A percentile compares a stretch with the other conserved stretches of the same genome.
These are phyloP conservation scores for Megalonaias nervosa DNA, from an alignment of 1,140 invertebrate genomes.

Conservation along the genomic window DNA sequence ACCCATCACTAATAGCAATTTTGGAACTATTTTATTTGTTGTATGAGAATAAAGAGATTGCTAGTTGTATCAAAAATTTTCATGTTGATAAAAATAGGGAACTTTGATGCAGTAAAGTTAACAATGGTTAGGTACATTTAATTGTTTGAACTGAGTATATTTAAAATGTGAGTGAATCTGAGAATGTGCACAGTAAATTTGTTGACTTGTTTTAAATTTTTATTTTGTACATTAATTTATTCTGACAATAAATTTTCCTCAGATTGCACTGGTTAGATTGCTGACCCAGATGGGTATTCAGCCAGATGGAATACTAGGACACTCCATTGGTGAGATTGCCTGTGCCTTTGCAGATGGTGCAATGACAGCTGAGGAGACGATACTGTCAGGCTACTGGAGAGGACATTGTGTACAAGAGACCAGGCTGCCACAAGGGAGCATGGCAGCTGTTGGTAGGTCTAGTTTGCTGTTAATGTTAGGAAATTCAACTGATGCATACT, in stretches of 20 bases:
- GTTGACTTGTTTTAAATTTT: not conserved
- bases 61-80: no score
- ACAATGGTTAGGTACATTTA: not conserved
- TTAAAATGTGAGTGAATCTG: not conserved
- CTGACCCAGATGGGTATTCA: slow-evolving; percentile 82
- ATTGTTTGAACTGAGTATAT: not conserved
- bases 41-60: no score
- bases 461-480: no score
- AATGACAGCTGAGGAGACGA: slow-evolving; percentile 91
- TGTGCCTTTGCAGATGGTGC: slow-evolving; percentile 97
- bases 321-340: slow-evolving; percentile 82
- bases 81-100: not conserved
- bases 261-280: slow-evolving; percentile 91
- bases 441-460: slow-evolving; percentile 84
- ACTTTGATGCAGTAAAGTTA: not conserved
- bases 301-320: slow-evolving; percentile 94
- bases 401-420: slow-evolving; percentile 88
- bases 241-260: slow-evolving; percentile 28
- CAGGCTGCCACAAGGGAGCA: slow-evolving; percentile 80
- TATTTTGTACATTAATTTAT: not conserved
- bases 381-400: slow-evolving; percentile 92
- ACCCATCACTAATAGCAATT: no score
- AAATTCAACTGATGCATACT: not conserved
- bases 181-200: not conserved
- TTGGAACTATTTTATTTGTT: no score